A percentile compares a stretch with the other conserved stretches of the same genome.
Evolutionary conservation across 1,140 invertebrate genomes (phyloP).

Genomic region (Caenorhabditis inopinata): DNA sequence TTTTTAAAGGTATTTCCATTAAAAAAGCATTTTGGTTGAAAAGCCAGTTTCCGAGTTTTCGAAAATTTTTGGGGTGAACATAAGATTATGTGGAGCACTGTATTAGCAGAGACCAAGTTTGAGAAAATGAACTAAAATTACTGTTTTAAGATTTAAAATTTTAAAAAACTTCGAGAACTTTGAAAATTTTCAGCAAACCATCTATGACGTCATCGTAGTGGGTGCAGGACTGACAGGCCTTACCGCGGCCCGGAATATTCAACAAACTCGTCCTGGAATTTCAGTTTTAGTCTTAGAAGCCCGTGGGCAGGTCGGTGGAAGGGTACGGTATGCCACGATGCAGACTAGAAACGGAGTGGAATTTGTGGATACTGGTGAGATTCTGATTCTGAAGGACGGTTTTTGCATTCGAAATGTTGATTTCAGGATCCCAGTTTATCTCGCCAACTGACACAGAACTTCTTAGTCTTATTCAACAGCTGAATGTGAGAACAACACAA

Average conservation of each 20-base stretch:
- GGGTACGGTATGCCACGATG: slow-evolving; percentile 9
- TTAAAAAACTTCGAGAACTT: too few relatives aligned
- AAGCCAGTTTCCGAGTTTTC: too few relatives aligned
- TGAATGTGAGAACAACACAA: slow-evolving; percentile 12
- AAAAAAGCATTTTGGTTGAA: too few relatives aligned
- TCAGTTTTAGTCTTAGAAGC: slow-evolving; percentile 42
- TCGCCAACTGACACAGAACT: slow-evolving; percentile 33
- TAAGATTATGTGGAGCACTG: too few relatives aligned
- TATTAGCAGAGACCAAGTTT: too few relatives aligned
- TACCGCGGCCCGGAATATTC: slow-evolving; percentile 26
- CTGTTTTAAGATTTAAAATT: too few relatives aligned
- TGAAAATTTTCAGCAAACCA: not conserved
- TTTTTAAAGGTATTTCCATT: too few relatives aligned
- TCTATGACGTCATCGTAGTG: slow-evolving; percentile 43
- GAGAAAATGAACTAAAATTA: too few relatives aligned
- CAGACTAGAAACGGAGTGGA: slow-evolving; percentile 13
- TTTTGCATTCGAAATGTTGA: too few relatives aligned
- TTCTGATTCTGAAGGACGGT: not conserved
- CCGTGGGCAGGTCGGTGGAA: slow-evolving; percentile 33
- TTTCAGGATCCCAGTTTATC: slow-evolving; percentile 33
- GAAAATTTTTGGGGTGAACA: too few relatives aligned
- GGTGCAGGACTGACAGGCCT: slow-evolving; percentile 45
- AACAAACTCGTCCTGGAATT: not conserved
- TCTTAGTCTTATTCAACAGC: not conserved
- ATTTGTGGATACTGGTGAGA: slow-evolving; percentile 5